These are phyloP conservation scores for Eupithecia abbreviata DNA, from an alignment of 2,888 invertebrate genomes.

Conservation along the genomic window DNA sequence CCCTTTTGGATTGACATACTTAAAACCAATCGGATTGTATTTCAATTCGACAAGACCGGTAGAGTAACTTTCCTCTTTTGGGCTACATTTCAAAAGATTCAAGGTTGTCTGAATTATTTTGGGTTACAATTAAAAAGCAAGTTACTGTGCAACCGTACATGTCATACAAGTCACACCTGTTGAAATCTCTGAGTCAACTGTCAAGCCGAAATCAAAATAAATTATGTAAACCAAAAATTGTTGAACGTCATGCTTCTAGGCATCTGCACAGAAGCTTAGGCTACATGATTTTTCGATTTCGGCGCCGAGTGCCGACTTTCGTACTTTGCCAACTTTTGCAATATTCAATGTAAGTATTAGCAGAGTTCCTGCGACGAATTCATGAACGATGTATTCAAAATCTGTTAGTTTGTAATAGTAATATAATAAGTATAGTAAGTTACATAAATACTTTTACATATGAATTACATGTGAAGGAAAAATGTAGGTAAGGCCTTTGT, in stretches of 20 bases:
- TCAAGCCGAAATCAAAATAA: neutral
- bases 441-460: no score
- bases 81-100: slow-evolving; percentile 25
- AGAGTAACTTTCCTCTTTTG: slow-evolving; percentile 36
- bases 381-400: no score
- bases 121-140: slow-evolving; percentile 21
- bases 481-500: no score
- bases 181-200: neutral
- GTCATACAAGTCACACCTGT: neutral
- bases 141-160: slow-evolving; percentile 4
- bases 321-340: no score
- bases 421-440: no score
- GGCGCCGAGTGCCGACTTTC: no score
- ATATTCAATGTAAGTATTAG: no score
- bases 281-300: no score
- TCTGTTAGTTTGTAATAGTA: no score
- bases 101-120: slow-evolving; percentile 42
- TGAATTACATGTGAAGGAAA: no score
- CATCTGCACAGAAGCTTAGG: no score
- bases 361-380: no score
- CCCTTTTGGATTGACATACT: neutral
- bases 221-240: neutral
- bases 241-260: neutral
- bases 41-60: slow-evolving; percentile 8
- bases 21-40: neutral